These are phyloP conservation scores for Tyrannus savana DNA, from an alignment of 2,113 vertebrate genomes.

Conservation along the genomic window DNA sequence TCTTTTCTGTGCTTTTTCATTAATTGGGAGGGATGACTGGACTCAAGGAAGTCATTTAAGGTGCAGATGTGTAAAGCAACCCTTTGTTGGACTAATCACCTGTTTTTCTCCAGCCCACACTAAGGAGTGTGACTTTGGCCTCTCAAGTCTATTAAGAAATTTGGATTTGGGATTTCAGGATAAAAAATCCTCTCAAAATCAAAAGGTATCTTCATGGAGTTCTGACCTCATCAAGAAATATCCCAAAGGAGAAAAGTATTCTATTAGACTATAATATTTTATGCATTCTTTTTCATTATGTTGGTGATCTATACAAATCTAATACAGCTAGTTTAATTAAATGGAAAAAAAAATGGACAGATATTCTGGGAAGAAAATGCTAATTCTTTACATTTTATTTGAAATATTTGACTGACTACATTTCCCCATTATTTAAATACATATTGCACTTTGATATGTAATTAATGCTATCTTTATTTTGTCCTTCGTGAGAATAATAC, in stretches of 20 bases:
- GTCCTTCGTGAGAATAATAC: not conserved
- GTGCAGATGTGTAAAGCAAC: not conserved
- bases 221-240: not conserved
- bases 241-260: not conserved
- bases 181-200: not conserved
- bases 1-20: not conserved
- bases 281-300: not conserved
- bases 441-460: not conserved
- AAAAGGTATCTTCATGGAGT: not conserved
- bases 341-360: not conserved
- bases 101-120: not conserved
- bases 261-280: not conserved
- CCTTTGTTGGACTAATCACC: not conserved
- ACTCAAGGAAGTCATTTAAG: not conserved
- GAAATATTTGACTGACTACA: not conserved
- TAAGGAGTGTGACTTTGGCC: not conserved
- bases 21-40: not conserved
- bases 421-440: not conserved
- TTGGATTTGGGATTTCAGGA: not conserved
- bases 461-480: not conserved
- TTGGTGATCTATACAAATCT: not conserved
- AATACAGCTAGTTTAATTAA: not conserved
- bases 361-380: not conserved
- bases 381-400: not conserved
- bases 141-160: not conserved